Conservation (phyloP, 2,113 vertebrate genomes). For the Poeciliopsis occidentalis region DNA sequence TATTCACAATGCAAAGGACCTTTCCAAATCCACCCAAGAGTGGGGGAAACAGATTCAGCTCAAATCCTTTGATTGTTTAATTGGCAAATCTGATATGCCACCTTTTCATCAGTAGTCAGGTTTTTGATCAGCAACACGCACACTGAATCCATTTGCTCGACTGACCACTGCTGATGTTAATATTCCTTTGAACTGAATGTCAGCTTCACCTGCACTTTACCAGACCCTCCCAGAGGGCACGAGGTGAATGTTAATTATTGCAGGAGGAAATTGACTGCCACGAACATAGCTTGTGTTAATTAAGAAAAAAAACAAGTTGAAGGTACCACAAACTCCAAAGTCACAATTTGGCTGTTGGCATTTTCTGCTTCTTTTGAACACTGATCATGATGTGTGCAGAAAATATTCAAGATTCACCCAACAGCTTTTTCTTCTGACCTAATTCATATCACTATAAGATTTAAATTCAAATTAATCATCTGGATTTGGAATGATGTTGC, state of each 20-base stretch:
- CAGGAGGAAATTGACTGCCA: slow-evolving; percentile 53
- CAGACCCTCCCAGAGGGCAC: slow-evolving; percentile 26
- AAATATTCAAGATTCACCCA: background rate
- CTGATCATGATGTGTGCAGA: background rate
- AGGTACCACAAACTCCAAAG: slow-evolving; percentile 14
- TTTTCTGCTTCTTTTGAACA: slow-evolving; percentile 8
- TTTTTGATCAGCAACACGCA: slow-evolving; percentile 28
- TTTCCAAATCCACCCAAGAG: background rate
- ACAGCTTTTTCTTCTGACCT: background rate
- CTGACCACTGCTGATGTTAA: slow-evolving; percentile 50
- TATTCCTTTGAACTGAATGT: slow-evolving; percentile 67
- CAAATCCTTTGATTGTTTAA: slow-evolving; percentile 1
- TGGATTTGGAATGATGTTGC: background rate
- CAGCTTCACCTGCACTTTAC: slow-evolving; percentile 44
- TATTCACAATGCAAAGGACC: slow-evolving; percentile 1
- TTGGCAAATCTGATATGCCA: slow-evolving; percentile 37
- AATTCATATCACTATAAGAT: background rate
- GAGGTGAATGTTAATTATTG: slow-evolving; percentile 70
- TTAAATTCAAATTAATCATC: background rate
- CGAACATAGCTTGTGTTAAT: slow-evolving; percentile 63
- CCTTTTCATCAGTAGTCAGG: slow-evolving; percentile 33
- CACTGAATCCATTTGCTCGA: slow-evolving; percentile 26
- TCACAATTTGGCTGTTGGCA: background rate
- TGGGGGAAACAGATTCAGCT: slow-evolving; percentile 5
- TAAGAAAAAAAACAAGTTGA: slow-evolving; percentile 27